Evolutionary conservation across 2,797 vertebrate genomes (phyloP).

Genomic region (Thamnophis elegans): DNA sequence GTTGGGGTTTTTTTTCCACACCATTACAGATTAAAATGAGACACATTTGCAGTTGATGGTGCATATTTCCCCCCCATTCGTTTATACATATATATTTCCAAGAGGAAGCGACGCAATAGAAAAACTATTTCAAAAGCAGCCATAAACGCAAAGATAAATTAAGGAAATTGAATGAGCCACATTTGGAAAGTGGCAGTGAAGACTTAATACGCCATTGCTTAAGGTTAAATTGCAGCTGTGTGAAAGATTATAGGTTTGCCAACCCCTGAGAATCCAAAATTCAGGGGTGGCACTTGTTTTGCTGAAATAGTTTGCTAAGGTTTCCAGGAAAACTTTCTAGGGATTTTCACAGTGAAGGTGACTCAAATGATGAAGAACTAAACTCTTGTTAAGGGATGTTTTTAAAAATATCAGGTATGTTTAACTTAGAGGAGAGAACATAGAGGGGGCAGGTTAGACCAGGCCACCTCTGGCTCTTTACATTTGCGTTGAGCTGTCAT

Average conservation of each 20-base stretch:
- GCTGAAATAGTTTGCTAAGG: constrained; percentile 56
- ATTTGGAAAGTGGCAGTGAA: constrained; percentile 76
- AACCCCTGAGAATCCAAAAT: constrained; percentile 70
- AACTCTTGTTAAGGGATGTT: background rate
- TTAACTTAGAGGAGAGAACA: background rate
- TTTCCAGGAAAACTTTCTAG: constrained; percentile 43
- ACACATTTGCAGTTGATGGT: constrained; percentile 81
- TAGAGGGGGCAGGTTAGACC: background rate
- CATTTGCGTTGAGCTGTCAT: background rate
- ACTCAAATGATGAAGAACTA: background rate
- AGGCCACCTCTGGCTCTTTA: too few species aligned
- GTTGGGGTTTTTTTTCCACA: constrained; percentile 68
- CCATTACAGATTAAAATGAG: constrained; percentile 83
- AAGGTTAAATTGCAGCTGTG: constrained; percentile 79
- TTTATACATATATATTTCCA: background rate
- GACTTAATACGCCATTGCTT: constrained; percentile 81
- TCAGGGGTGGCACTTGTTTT: constrained; percentile 54
- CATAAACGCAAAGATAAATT: constrained; percentile 85
- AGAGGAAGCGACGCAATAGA: constrained; percentile 74
- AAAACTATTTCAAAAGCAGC: constrained; percentile 78
- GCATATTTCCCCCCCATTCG: constrained; percentile 33
- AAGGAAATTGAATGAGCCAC: constrained; percentile 85
- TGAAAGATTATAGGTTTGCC: constrained; percentile 60
- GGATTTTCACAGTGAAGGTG: background rate
- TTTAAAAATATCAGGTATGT: background rate